phyloP scores from a whole-genome alignment of 1,140 invertebrate species.

The Zaprionus vittiger region DNA sequence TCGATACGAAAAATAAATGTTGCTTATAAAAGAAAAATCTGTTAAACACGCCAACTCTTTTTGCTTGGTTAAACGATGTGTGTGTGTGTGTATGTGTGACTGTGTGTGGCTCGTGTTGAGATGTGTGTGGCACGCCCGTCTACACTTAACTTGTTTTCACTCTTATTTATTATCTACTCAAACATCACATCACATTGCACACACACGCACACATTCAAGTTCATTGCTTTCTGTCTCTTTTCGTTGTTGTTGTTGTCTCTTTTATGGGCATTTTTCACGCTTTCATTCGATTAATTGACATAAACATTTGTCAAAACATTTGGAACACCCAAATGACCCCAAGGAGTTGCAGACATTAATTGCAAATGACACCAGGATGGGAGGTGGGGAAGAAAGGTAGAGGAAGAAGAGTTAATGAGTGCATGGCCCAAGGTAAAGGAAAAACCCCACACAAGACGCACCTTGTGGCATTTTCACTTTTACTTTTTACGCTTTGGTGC shows the following conservation, averaged over 20 bases:
- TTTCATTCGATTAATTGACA: slow-evolving; percentile 70
- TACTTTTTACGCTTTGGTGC: slow-evolving; percentile 62
- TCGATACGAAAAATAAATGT: slow-evolving; percentile 37
- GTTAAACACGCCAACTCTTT: slow-evolving; percentile 64
- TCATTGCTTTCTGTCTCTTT: slow-evolving; percentile 63
- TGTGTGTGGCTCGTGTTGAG: slow-evolving; percentile 15
- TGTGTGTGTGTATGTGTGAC: not conserved
- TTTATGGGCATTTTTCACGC: slow-evolving; percentile 66
- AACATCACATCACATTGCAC: slow-evolving; percentile 1
- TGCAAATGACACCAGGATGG: slow-evolving; percentile 15
- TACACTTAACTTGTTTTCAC: slow-evolving; percentile 71
- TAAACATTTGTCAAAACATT: slow-evolving; percentile 44
- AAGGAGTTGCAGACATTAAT: not conserved
- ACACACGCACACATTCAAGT: slow-evolving; percentile 37
- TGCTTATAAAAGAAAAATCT: slow-evolving; percentile 27
- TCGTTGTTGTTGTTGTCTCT: slow-evolving; percentile 13
- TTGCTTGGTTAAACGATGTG: slow-evolving; percentile 35
- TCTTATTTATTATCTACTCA: slow-evolving; percentile 71
- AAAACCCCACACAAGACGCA: slow-evolving; percentile 57
- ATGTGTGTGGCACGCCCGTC: slow-evolving; percentile 49
- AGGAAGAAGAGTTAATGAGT: slow-evolving; percentile 51
- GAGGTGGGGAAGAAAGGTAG: not conserved
- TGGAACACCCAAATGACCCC: slow-evolving; percentile 19
- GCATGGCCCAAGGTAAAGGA: slow-evolving; percentile 32
- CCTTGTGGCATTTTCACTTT: slow-evolving; percentile 67